These are phyloP conservation scores for Stictocephala bisonia DNA, from an alignment of 2,888 invertebrate species.

Conservation along the genomic window DNA sequence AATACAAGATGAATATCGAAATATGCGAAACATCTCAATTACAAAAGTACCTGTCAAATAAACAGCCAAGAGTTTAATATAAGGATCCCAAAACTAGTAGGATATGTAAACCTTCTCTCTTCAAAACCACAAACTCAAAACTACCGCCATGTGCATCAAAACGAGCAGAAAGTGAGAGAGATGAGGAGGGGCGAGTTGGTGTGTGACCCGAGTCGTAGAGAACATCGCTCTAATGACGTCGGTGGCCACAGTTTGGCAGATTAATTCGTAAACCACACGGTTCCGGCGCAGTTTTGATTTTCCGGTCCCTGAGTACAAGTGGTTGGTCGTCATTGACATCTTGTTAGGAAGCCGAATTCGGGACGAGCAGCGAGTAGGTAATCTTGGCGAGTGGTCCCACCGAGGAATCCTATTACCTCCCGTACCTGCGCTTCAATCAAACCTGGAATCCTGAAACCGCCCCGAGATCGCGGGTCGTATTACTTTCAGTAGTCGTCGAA, in stretches of 20 bases:
- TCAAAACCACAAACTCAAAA: too few relatives aligned
- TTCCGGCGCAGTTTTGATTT: conserved; percentile 27
- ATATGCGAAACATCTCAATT: too few relatives aligned
- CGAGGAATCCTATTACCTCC: conserved; percentile 26
- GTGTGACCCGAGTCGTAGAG: too few relatives aligned
- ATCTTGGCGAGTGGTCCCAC: not conserved
- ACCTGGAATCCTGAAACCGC: not conserved
- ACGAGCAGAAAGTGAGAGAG: too few relatives aligned
- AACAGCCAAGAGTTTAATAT: too few relatives aligned
- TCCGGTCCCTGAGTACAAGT: conserved; percentile 10
- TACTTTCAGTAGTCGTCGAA: not conserved
- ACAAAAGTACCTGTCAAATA: too few relatives aligned
- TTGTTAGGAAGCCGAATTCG: conserved; percentile 3
- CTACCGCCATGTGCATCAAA: too few relatives aligned
- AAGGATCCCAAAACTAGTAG: too few relatives aligned
- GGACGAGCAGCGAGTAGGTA: not conserved
- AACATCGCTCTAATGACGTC: too few relatives aligned
- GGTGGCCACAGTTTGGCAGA: conserved; percentile 14
- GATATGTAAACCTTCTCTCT: too few relatives aligned
- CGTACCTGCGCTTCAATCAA: not conserved
- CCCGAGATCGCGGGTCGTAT: not conserved
- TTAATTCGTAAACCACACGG: conserved; percentile 33
- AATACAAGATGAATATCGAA: too few relatives aligned
- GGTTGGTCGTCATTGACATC: conserved; percentile 30
- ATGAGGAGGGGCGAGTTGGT: too few relatives aligned